A percentile compares a stretch with the other conserved stretches of the same genome.
Conservation (phyloP, 2,113 vertebrate species). For the Scortum barcoo region DNA sequence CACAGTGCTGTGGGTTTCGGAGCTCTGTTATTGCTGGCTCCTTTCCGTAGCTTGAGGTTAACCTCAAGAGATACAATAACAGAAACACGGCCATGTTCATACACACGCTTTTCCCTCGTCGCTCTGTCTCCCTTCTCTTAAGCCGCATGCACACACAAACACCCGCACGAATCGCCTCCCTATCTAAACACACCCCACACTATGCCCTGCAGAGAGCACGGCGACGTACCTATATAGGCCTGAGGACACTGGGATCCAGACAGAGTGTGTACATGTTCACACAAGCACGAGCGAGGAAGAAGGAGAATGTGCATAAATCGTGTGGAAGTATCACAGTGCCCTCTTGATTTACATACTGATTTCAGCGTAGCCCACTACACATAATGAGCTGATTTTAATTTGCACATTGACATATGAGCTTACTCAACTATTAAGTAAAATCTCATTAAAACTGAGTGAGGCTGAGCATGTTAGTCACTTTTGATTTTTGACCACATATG, state of each 20-base stretch:
- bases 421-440: constrained; percentile 56
- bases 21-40: constrained; percentile 50
- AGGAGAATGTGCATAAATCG: constrained; percentile 13
- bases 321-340: constrained; percentile 25
- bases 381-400: constrained; percentile 68
- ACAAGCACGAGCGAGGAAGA: constrained; percentile 16
- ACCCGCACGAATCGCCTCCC: background rate
- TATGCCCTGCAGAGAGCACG: background rate
- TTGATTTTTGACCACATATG: constrained; percentile 21
- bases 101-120: background rate
- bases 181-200: background rate
- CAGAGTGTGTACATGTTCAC: background rate
- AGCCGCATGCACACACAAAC: background rate
- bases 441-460: constrained; percentile 53
- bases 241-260: constrained; percentile 15
- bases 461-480: constrained; percentile 39
- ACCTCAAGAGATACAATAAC: constrained; percentile 55
- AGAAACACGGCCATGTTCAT: constrained; percentile 8
- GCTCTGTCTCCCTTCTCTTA: constrained; percentile 21
- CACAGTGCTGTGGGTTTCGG: constrained; percentile 20
- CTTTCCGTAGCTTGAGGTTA: constrained; percentile 56
- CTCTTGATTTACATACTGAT: constrained; percentile 59
- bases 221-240: background rate
- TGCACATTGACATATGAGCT: constrained; percentile 59
- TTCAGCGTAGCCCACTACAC: constrained; percentile 45